Evolutionary conservation across 2,888 invertebrate genomes (phyloP), one percentile per base, ranked within the genome.

Genomic region (Drosophila picticornis): DNA sequence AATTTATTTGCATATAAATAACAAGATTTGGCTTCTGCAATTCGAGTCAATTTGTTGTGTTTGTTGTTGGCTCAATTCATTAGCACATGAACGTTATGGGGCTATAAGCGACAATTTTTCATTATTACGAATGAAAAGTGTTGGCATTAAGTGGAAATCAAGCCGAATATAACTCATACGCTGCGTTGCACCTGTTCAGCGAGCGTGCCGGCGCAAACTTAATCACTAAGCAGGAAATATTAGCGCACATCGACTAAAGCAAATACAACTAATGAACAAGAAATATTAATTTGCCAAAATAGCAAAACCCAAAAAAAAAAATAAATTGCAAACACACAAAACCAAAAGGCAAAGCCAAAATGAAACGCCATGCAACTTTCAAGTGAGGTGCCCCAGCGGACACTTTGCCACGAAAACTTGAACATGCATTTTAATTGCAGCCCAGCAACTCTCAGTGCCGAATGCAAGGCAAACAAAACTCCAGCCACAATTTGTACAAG

Each of bases 251-350:
- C 16, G 38, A 58, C 58, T 63, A 68, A 88, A 87, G 89, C 72
- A 89, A 85, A 85, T 77, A 85, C 76, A 88, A 86, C 81, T 88
- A 85, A 88, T 88, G 89, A 88, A 88, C 89, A 81, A 81, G 87
- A 86, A 86, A 85, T 88, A 85, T 85, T 79, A 84, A 84, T 89
- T 88, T 85, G 68, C 53, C 70, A 72, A 81, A 84, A 76, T 68
- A 60, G 71, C 11, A 56, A 69, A 34, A 50, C 40, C n/a, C n/a
- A 48, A 67, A 43, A 29, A 48, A 50, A 25, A 46, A 34, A 51
- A 52, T 1, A 34, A 65, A 38, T 48, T 22, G 2, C n/a, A 48
- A 53, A 53, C 16, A 32, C 10, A 55, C 10, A 36, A 58, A 51
- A 36, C 29, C 29, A 34, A 56, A 56, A 56, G 19, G 22, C 25